Evolutionary conservation across 2,888 invertebrate genomes (phyloP).

Genomic region (Papilio elwesi): DNA sequence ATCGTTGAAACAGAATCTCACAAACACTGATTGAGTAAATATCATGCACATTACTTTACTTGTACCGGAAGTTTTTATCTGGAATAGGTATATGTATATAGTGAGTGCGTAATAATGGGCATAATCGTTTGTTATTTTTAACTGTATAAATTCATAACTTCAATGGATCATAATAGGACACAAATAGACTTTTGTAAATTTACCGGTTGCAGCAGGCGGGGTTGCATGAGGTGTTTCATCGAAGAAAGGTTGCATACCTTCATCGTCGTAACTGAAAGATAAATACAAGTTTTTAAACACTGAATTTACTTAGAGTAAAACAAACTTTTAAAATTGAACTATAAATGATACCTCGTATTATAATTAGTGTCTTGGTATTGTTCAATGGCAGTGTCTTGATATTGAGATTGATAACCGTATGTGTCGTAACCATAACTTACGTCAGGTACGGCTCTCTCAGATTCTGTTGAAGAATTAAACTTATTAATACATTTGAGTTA

Average conservation of each 20-base stretch:
- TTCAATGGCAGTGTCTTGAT: slow-evolving; percentile 68
- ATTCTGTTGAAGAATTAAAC: slow-evolving; percentile 54
- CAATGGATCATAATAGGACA: not conserved
- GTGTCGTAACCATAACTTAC: slow-evolving; percentile 70
- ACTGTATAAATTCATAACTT: not conserved
- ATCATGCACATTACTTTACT: slow-evolving; percentile 23
- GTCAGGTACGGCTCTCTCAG: slow-evolving; percentile 67
- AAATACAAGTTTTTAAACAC: not conserved
- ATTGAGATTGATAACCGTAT: slow-evolving; percentile 67
- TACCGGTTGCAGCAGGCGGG: slow-evolving; percentile 76
- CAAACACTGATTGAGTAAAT: slow-evolving; percentile 42
- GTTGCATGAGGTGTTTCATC: slow-evolving; percentile 80
- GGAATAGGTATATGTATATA: not conserved
- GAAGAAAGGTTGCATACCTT: slow-evolving; percentile 81
- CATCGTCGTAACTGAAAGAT: slow-evolving; percentile 70
- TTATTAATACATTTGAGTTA: not conserved
- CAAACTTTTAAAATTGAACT: not conserved
- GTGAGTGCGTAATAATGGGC: slow-evolving; percentile 1
- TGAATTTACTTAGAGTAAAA: not conserved
- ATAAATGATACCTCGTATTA: slow-evolving; percentile 63
- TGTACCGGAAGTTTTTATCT: slow-evolving; percentile 71
- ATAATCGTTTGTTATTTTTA: slow-evolving; percentile 60
- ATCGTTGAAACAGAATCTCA: slow-evolving; percentile 11
- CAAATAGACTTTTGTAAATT: slow-evolving; percentile 35
- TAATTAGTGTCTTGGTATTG: slow-evolving; percentile 74